Evolutionary conservation across 1,140 invertebrate genomes (phyloP).

Genomic region (Reticulitermes speratus): DNA sequence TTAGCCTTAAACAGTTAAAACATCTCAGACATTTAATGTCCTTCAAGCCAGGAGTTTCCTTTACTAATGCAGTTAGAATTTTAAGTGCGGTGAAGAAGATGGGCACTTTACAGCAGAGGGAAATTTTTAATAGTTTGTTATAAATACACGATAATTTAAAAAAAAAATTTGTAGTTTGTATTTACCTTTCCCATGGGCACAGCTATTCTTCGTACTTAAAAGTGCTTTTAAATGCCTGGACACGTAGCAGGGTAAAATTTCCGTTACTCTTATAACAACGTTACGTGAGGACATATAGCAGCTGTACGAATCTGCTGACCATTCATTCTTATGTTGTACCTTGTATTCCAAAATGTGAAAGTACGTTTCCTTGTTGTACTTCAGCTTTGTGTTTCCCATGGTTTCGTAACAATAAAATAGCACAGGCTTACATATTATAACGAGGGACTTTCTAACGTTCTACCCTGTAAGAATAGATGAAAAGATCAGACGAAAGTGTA

Average conservation of each 20-base stretch:
- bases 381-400: background rate
- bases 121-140: too few species aligned
- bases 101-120: too few species aligned
- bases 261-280: background rate
- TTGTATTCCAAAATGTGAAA: background rate
- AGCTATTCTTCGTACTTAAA: too few species aligned
- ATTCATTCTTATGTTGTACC: background rate
- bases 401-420: background rate
- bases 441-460: background rate
- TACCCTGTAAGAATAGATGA: background rate
- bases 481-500: background rate
- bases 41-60: too few species aligned
- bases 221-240: too few species aligned
- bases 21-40: too few species aligned
- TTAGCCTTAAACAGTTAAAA: too few species aligned
- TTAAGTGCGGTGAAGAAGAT: too few species aligned
- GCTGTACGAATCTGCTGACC: background rate
- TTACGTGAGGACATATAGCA: background rate
- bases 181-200: too few species aligned
- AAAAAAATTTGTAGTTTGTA: too few species aligned
- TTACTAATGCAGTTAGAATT: too few species aligned
- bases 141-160: too few species aligned
- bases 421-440: background rate
- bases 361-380: background rate
- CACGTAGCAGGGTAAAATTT: background rate